Base-by-base conservation (phyloP, 2,888 invertebrate genomes). In the Eupithecia tripunctaria region DNA sequence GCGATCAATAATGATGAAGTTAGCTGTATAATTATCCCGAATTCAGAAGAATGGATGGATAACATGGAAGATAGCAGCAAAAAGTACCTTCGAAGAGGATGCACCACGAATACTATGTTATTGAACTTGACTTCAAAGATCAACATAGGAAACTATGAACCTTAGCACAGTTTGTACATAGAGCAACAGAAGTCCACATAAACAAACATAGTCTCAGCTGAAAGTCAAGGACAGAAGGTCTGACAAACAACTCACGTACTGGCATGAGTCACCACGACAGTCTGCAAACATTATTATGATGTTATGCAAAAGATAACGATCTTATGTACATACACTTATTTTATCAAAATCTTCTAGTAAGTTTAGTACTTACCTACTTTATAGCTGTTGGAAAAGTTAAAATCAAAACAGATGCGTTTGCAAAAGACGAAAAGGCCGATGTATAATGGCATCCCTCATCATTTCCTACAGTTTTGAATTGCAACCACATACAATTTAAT, bases 201-300 rank as follows among this genome's bases (percentile, higher is more conserved):
- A 60, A 60, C 29, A 60, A 60, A 60, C 60, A 18, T 18, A 12
- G 29, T 60, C 60, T 29, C 29, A 60, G 60, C 60, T 29, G 47
- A 66, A 47, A 29, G 66, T 29, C 66, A 66, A 66, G 66, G 47
- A 47, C 66, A 25, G 51, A 65, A 66, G 65, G 65, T 59, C 60
- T 66, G 32, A 66, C 27, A 64, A 51, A 18, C 18, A 47, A n/a
- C 64, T 36, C 29, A 29, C 60, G 60, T 60, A 60, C 60, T 18
- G 60, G 12, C 56, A 29, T 71, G 66, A 71, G 66, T 67, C 70
- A 71, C 1, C 56, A 36, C 8, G 29, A n/a, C 70, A 66, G 66
- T 60, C 66, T 66, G 41, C 41, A 66, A 71, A 70, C 21, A 65
- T 43, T 67, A 18, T 67, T 67, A 18, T 67, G 32, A 71, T 66